Evolutionary conservation across 2,888 invertebrate genomes (phyloP).

Genomic region (Julus scandinavius): DNA sequence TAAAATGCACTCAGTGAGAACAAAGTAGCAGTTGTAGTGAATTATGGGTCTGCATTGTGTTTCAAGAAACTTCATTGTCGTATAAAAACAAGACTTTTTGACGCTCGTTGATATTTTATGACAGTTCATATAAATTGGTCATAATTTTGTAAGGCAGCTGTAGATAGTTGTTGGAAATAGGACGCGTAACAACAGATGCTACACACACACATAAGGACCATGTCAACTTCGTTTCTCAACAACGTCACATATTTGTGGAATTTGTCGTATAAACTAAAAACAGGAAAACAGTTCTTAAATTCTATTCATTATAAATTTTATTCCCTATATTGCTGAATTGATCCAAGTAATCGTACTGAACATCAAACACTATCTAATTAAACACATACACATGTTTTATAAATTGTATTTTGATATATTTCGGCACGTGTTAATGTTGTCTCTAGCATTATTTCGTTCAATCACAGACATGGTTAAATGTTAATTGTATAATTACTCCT

Average conservation of each 20-base stretch:
- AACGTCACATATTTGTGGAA: neutral
- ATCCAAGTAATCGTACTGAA: too few species aligned
- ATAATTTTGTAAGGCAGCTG: neutral
- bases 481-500: too few species aligned
- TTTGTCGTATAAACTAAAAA: neutral
- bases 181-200: neutral
- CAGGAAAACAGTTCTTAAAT: neutral
- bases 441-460: too few species aligned
- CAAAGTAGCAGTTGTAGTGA: neutral
- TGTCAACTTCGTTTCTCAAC: neutral
- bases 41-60: constrained; percentile 18
- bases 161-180: neutral
- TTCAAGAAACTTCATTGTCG: neutral
- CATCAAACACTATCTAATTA: too few species aligned
- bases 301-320: neutral
- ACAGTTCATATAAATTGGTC: constrained; percentile 4
- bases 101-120: neutral
- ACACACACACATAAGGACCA: neutral
- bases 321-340: neutral
- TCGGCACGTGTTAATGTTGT: too few species aligned
- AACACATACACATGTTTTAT: too few species aligned
- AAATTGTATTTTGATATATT: too few species aligned
- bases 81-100: constrained; percentile 10
- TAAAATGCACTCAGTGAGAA: neutral
- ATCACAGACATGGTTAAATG: too few species aligned